A percentile compares a stretch with the other conserved stretches of the same genome.
Conservation (phyloP, 2,888 invertebrate genomes). For the Teinopalpus imperialis region DNA sequence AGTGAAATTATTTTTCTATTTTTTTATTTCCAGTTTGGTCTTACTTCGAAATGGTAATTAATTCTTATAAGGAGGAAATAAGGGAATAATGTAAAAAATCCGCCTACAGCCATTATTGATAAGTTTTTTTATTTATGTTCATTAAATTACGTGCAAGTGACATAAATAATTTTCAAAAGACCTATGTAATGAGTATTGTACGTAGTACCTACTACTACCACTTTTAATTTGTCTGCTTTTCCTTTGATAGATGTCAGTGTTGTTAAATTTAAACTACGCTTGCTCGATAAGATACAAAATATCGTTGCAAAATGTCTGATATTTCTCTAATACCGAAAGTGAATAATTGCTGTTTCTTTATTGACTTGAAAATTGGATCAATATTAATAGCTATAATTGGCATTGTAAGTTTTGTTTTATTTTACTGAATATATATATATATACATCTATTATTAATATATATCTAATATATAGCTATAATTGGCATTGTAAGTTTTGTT, state of each 20-base stretch:
- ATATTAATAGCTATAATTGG: slow-evolving; percentile 34
- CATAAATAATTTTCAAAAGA: too few relatives aligned
- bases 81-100: too few relatives aligned
- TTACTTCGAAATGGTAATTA: slow-evolving; percentile 7
- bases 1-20: too few relatives aligned
- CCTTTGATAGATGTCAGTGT: slow-evolving; percentile 11
- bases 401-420: slow-evolving; percentile 33
- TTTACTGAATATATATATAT: too few relatives aligned
- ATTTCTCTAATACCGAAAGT: slow-evolving; percentile 27
- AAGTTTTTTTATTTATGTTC: too few relatives aligned
- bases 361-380: slow-evolving; percentile 34
- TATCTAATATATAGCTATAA: neutral
- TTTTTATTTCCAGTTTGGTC: slow-evolving; percentile 6
- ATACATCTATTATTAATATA: neutral
- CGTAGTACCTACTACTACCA: too few relatives aligned
- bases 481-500: too few relatives aligned
- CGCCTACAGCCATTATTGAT: too few relatives aligned
- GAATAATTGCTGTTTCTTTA: slow-evolving; percentile 30
- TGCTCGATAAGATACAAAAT: neutral
- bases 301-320: slow-evolving; percentile 23
- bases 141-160: too few relatives aligned
- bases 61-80: neutral
- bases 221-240: slow-evolving; percentile 1
- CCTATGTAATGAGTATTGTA: too few relatives aligned
- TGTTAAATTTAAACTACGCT: neutral